Conservation (phyloP, 2,113 vertebrate genomes). For the Gopherus flavomarginatus region DNA sequence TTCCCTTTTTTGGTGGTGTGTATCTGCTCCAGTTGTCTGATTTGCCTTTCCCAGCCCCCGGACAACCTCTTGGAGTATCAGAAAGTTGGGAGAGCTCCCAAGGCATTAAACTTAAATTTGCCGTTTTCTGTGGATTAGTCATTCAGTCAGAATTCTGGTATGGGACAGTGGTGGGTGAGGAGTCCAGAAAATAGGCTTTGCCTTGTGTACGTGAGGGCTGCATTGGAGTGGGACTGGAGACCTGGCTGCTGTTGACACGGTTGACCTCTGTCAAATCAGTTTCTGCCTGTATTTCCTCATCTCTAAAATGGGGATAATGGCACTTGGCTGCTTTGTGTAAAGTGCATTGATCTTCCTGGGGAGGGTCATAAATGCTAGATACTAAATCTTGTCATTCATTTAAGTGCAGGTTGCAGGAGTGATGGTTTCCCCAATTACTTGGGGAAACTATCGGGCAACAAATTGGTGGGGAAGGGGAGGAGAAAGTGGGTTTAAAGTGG, state of each 20-base stretch:
- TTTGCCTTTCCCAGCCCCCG: rapidly evolving
- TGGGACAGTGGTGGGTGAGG: neutral
- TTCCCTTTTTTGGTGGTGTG: neutral
- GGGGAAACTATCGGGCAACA: neutral
- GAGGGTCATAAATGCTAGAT: rapidly evolving
- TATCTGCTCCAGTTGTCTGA: neutral
- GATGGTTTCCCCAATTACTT: neutral
- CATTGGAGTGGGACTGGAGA: rapidly evolving
- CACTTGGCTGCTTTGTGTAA: neutral
- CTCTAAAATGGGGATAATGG: rapidly evolving
- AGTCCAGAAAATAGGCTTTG: neutral
- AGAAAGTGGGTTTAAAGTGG: neutral
- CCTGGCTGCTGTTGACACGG: rapidly evolving
- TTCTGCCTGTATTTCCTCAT: rapidly evolving
- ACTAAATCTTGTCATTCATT: neutral
- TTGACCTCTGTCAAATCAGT: rapidly evolving
- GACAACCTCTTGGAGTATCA: neutral
- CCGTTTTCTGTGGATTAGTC: neutral
- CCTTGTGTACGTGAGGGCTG: rapidly evolving
- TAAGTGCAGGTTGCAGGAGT: neutral
- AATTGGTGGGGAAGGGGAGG: neutral
- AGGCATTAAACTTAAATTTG: rapidly evolving
- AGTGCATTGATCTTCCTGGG: neutral
- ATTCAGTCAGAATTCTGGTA: neutral
- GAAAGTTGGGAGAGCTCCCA: neutral